phyloP scores from a whole-genome alignment of 92 coral and sea anemone genomes.

The Umimayanthus chanpuru region DNA sequence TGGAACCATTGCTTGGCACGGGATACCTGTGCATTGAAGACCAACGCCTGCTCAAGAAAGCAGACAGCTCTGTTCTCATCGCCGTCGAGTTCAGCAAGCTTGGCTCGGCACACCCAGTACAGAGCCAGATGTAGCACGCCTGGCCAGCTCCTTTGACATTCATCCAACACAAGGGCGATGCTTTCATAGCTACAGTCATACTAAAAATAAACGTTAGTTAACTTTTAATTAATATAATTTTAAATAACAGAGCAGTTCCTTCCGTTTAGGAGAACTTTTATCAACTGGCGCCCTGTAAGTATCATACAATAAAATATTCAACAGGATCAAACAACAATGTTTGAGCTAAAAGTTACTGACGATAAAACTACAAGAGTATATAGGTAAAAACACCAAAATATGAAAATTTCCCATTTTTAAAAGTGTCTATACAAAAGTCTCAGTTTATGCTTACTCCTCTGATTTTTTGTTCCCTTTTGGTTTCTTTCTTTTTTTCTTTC shows the following conservation, averaged over 20 bases:
- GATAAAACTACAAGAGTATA: no score
- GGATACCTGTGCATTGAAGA: constrained; percentile 82
- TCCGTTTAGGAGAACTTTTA: no score
- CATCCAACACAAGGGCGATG: constrained; percentile 68
- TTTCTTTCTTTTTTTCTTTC: no score
- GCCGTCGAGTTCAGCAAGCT: constrained; percentile 75
- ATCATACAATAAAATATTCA: not conserved
- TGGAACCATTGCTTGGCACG: not conserved
- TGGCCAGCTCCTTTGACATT: constrained; percentile 60
- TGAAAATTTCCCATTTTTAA: no score
- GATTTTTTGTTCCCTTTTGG: no score
- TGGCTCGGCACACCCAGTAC: constrained; percentile 87
- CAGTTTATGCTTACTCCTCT: no score
- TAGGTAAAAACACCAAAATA: no score
- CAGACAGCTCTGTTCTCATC: constrained; percentile 82
- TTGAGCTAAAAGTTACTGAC: no score
- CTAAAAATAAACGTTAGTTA: constrained; percentile 20
- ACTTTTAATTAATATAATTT: no score
- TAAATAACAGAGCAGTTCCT: no score
- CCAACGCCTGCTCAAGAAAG: constrained; percentile 78
- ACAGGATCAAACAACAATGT: not conserved
- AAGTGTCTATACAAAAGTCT: no score
- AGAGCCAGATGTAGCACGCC: constrained; percentile 63
- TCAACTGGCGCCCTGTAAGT: no score
- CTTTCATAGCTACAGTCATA: constrained; percentile 49